Evolutionary conservation across 2,888 invertebrate species (phyloP), one percentile per base, ranked within the genome.

Genomic region (Anodontia alba): DNA sequence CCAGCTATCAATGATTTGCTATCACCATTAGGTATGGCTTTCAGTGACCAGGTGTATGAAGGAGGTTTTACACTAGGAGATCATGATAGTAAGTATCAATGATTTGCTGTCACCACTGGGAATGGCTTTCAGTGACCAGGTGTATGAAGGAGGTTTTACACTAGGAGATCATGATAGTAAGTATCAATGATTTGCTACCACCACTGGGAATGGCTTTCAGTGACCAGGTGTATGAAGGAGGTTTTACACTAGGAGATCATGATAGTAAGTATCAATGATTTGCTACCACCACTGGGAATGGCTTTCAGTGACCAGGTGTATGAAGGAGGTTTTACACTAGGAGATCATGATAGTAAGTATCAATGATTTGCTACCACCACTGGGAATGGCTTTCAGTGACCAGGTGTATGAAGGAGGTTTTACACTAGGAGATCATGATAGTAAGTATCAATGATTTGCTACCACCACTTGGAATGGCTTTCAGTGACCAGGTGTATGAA

Each of bases 1-100:
- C 99, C 99, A 0, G 98, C 99, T 0, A 94, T 99, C 49, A 99
- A 99, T 94, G 98, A 98, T 91, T 95, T 99, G 17, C 95, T 99
- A 0, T 93, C 97, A 95, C 96, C 96, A 1, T 97, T 98, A 96
- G 97, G 97, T 90, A 97, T 99, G 90, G 97, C 97, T 17, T 96
- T 99, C 88, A 94, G 95, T 88, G 95, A 95, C 86, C 88, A 92
- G 73, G 95, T 95, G 8, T 95, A 92, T 89, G 98, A 98, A 94
- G 98, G 98, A 0, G 96, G 97, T 87, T 98, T 97, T 94, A 96
- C 96, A 81, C 95, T 99, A 80, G 98, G 97, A n/a, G 97, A 97
- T 77, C 97, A 98, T 92, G 96, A 96, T 57, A 97, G 94, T 95
- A 89, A 92, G 94, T 91, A 38, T 38, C 12, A 38, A 38, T 38